These are phyloP conservation scores for Thereuonema tuberculata DNA, from an alignment of 1,140 invertebrate genomes.

Conservation along the genomic window DNA sequence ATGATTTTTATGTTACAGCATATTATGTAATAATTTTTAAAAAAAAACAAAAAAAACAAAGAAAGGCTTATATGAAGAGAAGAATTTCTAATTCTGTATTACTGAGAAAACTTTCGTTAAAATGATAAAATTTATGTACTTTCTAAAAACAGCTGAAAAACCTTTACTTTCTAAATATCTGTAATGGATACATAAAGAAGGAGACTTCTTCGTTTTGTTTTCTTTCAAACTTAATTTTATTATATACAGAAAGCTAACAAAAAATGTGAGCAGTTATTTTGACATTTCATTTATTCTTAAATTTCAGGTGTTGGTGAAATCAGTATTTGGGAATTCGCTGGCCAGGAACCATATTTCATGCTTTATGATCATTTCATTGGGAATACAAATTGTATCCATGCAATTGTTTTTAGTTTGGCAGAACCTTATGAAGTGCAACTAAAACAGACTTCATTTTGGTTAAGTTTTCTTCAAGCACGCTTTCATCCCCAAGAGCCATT, in stretches of 20 bases:
- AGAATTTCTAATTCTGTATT: too few relatives aligned
- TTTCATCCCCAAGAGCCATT: conserved; percentile 50
- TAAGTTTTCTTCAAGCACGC: conserved; percentile 60
- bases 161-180: not conserved
- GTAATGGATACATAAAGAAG: not conserved
- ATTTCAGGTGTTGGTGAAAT: conserved; percentile 47
- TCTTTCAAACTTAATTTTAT: not conserved
- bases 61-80: too few relatives aligned
- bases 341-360: conserved; percentile 61
- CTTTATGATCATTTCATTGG: conserved; percentile 64
- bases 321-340: conserved; percentile 68
- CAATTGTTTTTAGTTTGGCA: conserved; percentile 56
- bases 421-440: conserved; percentile 56
- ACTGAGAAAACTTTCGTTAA: too few relatives aligned
- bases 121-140: too few relatives aligned
- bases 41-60: too few relatives aligned
- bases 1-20: too few relatives aligned
- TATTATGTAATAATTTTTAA: too few relatives aligned
- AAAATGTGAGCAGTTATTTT: not conserved
- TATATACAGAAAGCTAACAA: not conserved
- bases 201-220: not conserved
- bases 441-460: conserved; percentile 62
- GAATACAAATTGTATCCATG: conserved; percentile 48
- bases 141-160: too few relatives aligned
- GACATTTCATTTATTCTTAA: not conserved